Base-by-base conservation (phyloP, 1,140 invertebrate genomes). In the Listronotus bonariensis region DNA sequence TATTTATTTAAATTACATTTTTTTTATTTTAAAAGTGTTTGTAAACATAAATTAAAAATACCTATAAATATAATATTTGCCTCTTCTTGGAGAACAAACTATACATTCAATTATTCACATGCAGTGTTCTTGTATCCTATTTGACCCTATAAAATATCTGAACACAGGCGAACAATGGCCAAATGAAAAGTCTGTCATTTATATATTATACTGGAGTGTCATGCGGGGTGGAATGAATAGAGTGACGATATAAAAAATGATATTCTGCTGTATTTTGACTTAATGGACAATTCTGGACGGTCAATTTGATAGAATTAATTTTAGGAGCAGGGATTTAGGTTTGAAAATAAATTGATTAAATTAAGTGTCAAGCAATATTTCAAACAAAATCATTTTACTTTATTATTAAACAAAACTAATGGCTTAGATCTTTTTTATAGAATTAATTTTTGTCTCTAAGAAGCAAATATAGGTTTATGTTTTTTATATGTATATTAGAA, bases 181-280 rank as follows among this genome's bases (percentile, higher is more conserved):
- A 63, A 58, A 68, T 63, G 66, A 68, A 67, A 63, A 68, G 59
- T 68, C 66, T 64, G 66, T 63, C 66, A 63, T 58, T 68, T 68
- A 59, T 59, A 31, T 53, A 58, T 58, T 68, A 58, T 64, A 56
- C 31, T 36, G 40, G 40, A 49, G 58, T 53, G 66, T 58, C 55
- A 43, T 11, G 41, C 52, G 38, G 56, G 26, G 54, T 38, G 15
- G 34, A 12, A 15, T 15, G 32, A 48, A 32, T 59, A 14, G 15
- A 38, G 26, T 51, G 43, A 51, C 55, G 26, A 60, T n/a, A n/a
- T 18, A 59, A 66, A 66, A 66, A 59, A 59, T 53, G 15, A 60
- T 59, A 53, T 55, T 51, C 36, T 38, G 31, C 46, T 18, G 43
- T 57, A 65, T 65, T 65, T 65, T 65, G 52, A 54, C 62, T 65